Conservation (phyloP, 1,140 invertebrate genomes). For the Drosophila sp. region DNA sequence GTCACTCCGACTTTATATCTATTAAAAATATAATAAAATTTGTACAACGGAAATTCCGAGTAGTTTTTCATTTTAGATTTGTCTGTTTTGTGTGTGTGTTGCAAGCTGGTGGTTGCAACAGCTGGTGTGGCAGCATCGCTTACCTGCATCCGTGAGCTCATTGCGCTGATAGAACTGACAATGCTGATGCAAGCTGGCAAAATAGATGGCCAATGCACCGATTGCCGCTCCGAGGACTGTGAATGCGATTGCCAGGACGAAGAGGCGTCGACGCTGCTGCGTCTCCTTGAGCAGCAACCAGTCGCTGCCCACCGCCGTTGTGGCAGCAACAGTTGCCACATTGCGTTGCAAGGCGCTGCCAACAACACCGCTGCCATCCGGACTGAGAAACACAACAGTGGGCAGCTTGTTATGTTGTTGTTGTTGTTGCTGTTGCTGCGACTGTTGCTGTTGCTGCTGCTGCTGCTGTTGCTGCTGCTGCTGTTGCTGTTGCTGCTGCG, state of each 20-base stretch:
- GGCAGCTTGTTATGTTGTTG: slow-evolving; percentile 69
- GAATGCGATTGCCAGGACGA: slow-evolving; percentile 77
- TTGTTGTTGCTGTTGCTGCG: slow-evolving; percentile 31
- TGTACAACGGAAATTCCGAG: too few species aligned
- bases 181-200: slow-evolving; percentile 73
- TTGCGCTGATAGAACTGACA: slow-evolving; percentile 59
- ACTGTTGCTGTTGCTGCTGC: slow-evolving; percentile 24
- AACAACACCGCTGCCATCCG: slow-evolving; percentile 35
- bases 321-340: slow-evolving; percentile 3
- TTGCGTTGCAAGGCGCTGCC: slow-evolving; percentile 4
- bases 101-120: too few species aligned
- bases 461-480: slow-evolving; percentile 31
- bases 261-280: slow-evolving; percentile 67
- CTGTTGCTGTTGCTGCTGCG: slow-evolving; percentile 3
- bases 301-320: slow-evolving; percentile 55
- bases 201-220: slow-evolving; percentile 80
- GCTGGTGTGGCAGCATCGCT: slow-evolving; percentile 28
- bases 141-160: slow-evolving; percentile 53
- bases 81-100: too few species aligned
- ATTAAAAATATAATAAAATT: too few species aligned
- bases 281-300: slow-evolving; percentile 79
- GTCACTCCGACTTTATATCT: too few species aligned
- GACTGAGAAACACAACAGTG: slow-evolving; percentile 73
- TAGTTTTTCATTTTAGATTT: too few species aligned
- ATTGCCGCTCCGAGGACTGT: slow-evolving; percentile 82